A percentile compares a stretch with the other conserved stretches of the same genome.
Evolutionary conservation across 1,140 invertebrate species (phyloP).

Genomic region (Drosophila ficusphila): DNA sequence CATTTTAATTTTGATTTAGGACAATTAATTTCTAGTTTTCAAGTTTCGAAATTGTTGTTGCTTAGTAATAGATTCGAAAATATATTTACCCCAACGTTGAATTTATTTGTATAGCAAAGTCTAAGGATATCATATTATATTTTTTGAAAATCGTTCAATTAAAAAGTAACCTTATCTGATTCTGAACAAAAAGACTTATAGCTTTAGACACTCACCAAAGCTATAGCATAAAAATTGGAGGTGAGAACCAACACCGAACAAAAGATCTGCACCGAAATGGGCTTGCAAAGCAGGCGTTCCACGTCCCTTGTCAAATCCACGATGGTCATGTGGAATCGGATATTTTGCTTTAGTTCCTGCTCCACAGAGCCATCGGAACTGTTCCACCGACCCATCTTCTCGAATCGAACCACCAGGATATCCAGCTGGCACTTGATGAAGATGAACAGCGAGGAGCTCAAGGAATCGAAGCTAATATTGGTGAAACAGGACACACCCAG

Average conservation of each 20-base stretch:
- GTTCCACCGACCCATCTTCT: slow-evolving; percentile 17
- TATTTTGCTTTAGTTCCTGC: slow-evolving; percentile 56
- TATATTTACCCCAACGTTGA: too few relatives aligned
- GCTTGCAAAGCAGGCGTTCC: slow-evolving; percentile 56
- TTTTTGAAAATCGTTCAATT: too few relatives aligned
- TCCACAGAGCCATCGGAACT: not conserved
- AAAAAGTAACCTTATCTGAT: too few relatives aligned
- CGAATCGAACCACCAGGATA: slow-evolving; percentile 54
- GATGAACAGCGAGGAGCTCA: slow-evolving; percentile 66
- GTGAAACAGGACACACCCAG: slow-evolving; percentile 40
- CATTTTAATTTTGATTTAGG: too few relatives aligned
- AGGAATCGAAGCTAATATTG: slow-evolving; percentile 70
- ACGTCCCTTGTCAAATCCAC: slow-evolving; percentile 35
- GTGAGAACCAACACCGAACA: slow-evolving; percentile 72
- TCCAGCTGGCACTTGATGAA: slow-evolving; percentile 67
- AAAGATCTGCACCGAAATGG: slow-evolving; percentile 69
- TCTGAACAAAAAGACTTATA: too few relatives aligned
- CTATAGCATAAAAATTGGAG: slow-evolving; percentile 76
- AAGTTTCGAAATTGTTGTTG: too few relatives aligned
- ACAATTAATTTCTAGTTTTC: too few relatives aligned
- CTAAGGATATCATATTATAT: too few relatives aligned
- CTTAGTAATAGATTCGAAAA: too few relatives aligned
- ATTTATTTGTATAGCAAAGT: too few relatives aligned
- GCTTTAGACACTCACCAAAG: slow-evolving; percentile 56
- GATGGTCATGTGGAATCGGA: slow-evolving; percentile 44